A percentile compares a stretch with the other conserved stretches of the same genome.
Conservation (phyloP, 2,888 invertebrate species). For the Pterostichus madidus region DNA sequence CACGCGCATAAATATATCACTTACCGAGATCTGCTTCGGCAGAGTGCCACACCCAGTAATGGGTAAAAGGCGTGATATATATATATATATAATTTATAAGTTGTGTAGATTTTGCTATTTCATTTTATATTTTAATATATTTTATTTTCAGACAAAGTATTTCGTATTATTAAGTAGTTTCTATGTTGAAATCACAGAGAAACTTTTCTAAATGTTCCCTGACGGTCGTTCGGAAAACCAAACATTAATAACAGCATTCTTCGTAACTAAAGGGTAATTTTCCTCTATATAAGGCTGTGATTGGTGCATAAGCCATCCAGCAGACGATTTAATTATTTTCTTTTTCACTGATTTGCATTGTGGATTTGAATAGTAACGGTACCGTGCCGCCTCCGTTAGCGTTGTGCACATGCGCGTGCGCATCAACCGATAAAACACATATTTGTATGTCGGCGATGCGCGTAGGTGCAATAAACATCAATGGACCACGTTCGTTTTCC, state of each 20-base stretch:
- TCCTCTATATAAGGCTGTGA: slow-evolving; percentile 17
- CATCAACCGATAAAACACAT: slow-evolving; percentile 62
- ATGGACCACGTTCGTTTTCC: slow-evolving; percentile 63
- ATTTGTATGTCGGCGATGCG: slow-evolving; percentile 59
- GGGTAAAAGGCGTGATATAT: no score
- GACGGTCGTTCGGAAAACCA: no score
- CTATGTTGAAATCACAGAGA: no score
- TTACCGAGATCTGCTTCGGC: no score
- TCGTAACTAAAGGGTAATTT: slow-evolving; percentile 18
- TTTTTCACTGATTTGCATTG: slow-evolving; percentile 55
- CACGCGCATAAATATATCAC: no score
- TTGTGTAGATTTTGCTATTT: no score
- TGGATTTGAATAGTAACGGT: slow-evolving; percentile 59
- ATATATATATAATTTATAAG: no score
- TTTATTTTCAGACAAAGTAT: no score
- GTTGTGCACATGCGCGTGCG: slow-evolving; percentile 15
- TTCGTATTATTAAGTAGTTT: no score
- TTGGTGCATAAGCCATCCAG: slow-evolving; percentile 8
- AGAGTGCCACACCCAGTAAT: no score
- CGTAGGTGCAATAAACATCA: slow-evolving; percentile 66
- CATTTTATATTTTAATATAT: no score
- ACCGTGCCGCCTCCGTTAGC: slow-evolving; percentile 53
- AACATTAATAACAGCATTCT: slow-evolving; percentile 24
- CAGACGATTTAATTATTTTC: slow-evolving; percentile 44
- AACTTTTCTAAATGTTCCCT: no score